Evolutionary conservation across 2,888 invertebrate species (phyloP), one percentile per base, ranked within the genome.

Genomic region (Drosophila austrosaltans): DNA sequence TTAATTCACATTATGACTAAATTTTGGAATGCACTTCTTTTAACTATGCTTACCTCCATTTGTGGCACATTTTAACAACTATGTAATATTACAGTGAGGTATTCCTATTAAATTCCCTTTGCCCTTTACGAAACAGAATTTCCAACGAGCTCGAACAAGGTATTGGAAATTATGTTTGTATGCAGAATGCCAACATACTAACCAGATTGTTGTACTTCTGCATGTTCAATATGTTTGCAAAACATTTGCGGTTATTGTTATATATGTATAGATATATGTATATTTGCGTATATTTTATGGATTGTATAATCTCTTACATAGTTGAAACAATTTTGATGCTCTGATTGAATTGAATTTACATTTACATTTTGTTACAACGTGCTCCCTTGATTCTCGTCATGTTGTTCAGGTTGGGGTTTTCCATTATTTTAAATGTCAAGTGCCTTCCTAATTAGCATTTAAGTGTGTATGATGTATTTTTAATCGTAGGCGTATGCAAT

Each of bases 371-470:
- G 44, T 66, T 53, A 5, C 22, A 20, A 10, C 20, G n/a, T 59
- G 22, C 25, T 62, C n/a, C n/a, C 22, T 48, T 25, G 22, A 28
- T 25, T 53, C 20, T 39, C 44, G 48, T 36, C 36, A 44, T 58
- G 56, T 70, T 70, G 73, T 77, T 83, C 44, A 67, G 65, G 75
- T 68, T 72, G 66, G 75, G 76, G 65, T 65, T 75, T 72, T 82
- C 64, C 16, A 1, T 16, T 16, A 68, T 87, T 81, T 82, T 30
- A 74, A 81, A 79, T 83, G 77, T 81, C 75, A 88, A 85, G 85
- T 85, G 85, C 85, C 85, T 85, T 85, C 81, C 85, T 81, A 72
- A 81, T 75, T 88, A 85, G 82, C 63, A 77, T 73, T 73, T 84
- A 88, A 88, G 81, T 64, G 44, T 53, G 40, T 60, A 25, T 16